Conservation (phyloP, 2,797 vertebrate genomes). For the Hydrolagus colliei region DNA sequence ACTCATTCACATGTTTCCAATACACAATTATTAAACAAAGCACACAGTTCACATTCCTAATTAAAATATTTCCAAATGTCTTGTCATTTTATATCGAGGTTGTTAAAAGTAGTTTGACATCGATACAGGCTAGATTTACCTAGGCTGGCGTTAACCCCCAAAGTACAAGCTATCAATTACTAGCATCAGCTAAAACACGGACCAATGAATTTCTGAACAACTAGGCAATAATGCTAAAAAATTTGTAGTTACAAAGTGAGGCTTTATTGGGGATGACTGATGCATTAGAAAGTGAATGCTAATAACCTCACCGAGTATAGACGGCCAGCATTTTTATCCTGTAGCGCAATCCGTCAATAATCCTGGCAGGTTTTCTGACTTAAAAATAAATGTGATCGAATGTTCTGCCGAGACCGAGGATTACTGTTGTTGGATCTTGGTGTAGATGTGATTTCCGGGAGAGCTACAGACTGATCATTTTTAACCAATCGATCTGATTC, state of each 20-base stretch:
- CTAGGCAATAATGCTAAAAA: background rate
- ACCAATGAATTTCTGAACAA: too few species aligned
- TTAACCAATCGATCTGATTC: background rate
- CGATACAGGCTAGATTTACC: background rate
- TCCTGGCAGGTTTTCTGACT: too few species aligned
- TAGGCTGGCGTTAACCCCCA: background rate
- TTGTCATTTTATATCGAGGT: constrained; percentile 21
- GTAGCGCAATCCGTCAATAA: too few species aligned
- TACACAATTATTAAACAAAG: constrained; percentile 25
- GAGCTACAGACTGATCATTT: too few species aligned
- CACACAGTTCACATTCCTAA: constrained; percentile 30
- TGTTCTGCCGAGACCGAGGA: too few species aligned
- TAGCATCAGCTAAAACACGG: background rate
- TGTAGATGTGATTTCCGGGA: too few species aligned
- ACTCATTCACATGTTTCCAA: constrained; percentile 29
- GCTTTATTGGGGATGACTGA: background rate
- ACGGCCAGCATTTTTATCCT: too few species aligned
- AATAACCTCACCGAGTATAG: too few species aligned
- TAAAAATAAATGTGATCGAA: too few species aligned
- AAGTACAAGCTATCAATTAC: background rate
- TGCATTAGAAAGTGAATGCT: too few species aligned
- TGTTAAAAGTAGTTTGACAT: constrained; percentile 16
- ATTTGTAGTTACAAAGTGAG: background rate
- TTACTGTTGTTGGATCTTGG: too few species aligned
- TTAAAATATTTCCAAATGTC: constrained; percentile 32